Evolutionary conservation across 2,888 invertebrate genomes (phyloP), one percentile per base, ranked within the genome.

Genomic region (Leptinotarsa juncta): DNA sequence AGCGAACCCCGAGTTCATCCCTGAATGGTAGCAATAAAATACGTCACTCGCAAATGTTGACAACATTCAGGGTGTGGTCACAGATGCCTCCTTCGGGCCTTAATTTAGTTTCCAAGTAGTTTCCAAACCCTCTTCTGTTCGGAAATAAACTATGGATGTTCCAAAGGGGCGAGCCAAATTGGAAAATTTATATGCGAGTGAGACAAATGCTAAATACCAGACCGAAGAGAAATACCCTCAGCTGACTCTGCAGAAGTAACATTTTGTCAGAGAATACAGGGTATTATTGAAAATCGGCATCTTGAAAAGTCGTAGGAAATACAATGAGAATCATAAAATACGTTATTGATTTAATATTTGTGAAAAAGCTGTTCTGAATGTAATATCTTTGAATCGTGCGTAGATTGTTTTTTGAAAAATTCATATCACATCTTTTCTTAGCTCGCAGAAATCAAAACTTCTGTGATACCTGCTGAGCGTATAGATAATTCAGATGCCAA

Each of bases 41-140:
- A 88, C 88, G 88, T 88, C 88, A 88, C 88, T 87, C 88, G 88
- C 88, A 88, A 88, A 88, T 88, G 88, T 86, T 86, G 83, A 83
- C 85, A 85, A 85, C 86, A 86, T 86, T 85, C 86, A 86, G 87
- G 87, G 87, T 88, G 87, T 87, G 87, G 88, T 88, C 88, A 87
- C 88, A 88, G 87, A 88, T 87, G 88, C 88, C 88, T 87, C 86
- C 87, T 86, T 85, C 86, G 84, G 83, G 86, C 86, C 87, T 87
- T 87, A 87, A 87, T 87, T 87, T 87, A 88, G 87, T 87, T 87
- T 86, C 86, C 84, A 86, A 87, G 86, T 87, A 87, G 87, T 87
- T 87, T 84, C 85, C 84, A 82, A 84, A 85, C 86, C 82, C 84
- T 84, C 77, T 55, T 62, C 70, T 72, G 73, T 74, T 72, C 75